These are phyloP conservation scores for Anisognathus igniventris DNA, from an alignment of 2,797 vertebrate species.

Conservation along the genomic window DNA sequence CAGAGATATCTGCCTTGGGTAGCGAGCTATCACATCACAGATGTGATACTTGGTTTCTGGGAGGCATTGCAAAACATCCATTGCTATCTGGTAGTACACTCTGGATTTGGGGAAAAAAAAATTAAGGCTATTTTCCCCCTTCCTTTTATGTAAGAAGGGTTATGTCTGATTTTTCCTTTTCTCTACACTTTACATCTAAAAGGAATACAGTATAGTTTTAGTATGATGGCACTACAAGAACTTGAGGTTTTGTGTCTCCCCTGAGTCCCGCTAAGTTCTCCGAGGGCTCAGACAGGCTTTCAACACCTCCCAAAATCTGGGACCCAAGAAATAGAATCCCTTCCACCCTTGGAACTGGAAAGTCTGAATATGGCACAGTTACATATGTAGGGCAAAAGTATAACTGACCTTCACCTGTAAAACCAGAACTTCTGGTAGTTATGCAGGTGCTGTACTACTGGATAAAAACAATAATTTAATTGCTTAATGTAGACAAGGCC, in stretches of 20 bases:
- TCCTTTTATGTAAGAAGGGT: background rate
- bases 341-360: background rate
- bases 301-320: background rate
- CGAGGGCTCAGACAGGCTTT: background rate
- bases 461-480: constrained; percentile 52
- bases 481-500: constrained; percentile 29
- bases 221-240: background rate
- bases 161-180: background rate
- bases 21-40: background rate
- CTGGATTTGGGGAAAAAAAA: background rate
- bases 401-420: constrained; percentile 39
- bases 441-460: background rate
- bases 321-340: background rate
- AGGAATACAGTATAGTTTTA: background rate
- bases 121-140: background rate
- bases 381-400: constrained; percentile 20
- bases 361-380: background rate
- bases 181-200: background rate
- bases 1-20: background rate
- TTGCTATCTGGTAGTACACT: background rate
- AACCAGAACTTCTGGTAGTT: constrained; percentile 40
- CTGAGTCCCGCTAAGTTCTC: fast-evolving
- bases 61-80: background rate
- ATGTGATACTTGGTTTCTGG: background rate
- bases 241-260: background rate